Conservation (phyloP, 1,140 invertebrate species). For the Philotrypesis tridentata region DNA sequence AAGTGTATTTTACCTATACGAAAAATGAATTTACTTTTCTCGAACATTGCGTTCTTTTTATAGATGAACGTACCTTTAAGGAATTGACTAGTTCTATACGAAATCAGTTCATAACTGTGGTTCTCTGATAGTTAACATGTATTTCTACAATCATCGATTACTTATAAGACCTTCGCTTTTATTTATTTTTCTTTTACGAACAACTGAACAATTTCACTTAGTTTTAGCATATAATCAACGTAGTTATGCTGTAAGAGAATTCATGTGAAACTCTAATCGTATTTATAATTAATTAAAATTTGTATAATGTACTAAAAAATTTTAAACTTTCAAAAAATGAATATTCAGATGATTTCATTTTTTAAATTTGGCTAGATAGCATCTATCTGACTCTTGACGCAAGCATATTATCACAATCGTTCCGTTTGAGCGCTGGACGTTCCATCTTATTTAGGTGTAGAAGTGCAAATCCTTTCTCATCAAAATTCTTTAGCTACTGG, state of each 20-base stretch:
- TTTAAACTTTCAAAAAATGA: not conserved
- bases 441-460: constrained; percentile 3
- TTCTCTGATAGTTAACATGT: not conserved
- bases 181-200: not conserved
- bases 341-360: constrained; percentile 23
- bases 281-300: not conserved
- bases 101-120: not conserved
- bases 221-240: not conserved
- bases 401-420: not conserved
- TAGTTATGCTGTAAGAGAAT: not conserved
- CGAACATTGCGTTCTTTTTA: not conserved
- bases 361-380: constrained; percentile 7
- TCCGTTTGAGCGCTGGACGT: constrained; percentile 48
- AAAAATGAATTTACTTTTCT: not conserved
- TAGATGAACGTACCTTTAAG: not conserved
- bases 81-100: not conserved
- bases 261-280: not conserved
- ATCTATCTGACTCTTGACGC: not conserved
- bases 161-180: not conserved
- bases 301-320: not conserved
- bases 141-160: not conserved
- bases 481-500: constrained; percentile 48
- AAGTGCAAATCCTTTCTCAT: constrained; percentile 48
- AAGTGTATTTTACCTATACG: not conserved
- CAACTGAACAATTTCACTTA: not conserved